Conservation (phyloP, 2,113 vertebrate genomes). For the Sylvietta virens region DNA sequence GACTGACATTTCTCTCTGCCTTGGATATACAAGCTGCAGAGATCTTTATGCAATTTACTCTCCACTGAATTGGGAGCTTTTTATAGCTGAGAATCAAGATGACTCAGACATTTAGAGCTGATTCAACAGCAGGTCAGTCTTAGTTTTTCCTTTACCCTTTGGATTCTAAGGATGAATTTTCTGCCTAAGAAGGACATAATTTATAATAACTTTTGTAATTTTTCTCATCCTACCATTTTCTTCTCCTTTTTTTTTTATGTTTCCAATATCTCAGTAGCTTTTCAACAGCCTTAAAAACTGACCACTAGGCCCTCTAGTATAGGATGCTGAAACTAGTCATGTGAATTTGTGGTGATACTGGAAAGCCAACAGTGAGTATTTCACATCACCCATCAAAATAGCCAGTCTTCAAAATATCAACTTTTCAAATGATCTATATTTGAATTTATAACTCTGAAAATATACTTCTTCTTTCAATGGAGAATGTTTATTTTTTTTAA, state of each 20-base stretch:
- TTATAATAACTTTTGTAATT: background rate
- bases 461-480: background rate
- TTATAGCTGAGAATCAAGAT: background rate
- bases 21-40: background rate
- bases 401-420: background rate
- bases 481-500: background rate
- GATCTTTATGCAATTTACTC: constrained; percentile 29
- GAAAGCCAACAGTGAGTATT: background rate
- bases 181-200: background rate
- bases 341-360: background rate
- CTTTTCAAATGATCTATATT: background rate
- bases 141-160: constrained; percentile 4
- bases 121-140: constrained; percentile 11
- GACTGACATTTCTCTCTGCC: background rate
- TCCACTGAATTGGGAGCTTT: background rate
- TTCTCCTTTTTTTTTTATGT: background rate
- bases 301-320: background rate
- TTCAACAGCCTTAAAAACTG: background rate
- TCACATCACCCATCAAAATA: background rate
- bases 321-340: background rate
- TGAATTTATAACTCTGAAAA: background rate
- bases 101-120: constrained; percentile 31
- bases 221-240: background rate
- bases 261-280: background rate
- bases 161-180: background rate